Percentiles rank a stretch among this genome's conserved stretches.
phyloP scores from a whole-genome alignment of 2,113 vertebrate genomes.

The Hippocampus guttulatus region DNA sequence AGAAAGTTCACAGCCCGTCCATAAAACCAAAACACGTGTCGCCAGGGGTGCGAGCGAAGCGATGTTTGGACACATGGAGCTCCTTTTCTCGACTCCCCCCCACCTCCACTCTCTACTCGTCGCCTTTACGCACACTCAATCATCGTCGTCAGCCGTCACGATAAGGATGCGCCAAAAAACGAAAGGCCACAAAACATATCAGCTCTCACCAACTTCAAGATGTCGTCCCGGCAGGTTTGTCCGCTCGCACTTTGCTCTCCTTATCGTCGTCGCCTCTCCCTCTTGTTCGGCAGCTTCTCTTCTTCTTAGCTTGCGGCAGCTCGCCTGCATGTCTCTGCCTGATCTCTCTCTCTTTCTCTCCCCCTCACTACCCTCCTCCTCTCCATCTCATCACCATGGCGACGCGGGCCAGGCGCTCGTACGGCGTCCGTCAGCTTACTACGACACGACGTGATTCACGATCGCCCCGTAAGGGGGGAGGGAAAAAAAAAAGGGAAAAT shows the following conservation, averaged over 20 bases:
- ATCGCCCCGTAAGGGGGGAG: neutral
- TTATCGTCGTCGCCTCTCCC: conserved; percentile 61
- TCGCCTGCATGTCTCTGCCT: conserved; percentile 69
- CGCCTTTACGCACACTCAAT: conserved; percentile 2
- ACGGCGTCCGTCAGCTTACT: conserved; percentile 21
- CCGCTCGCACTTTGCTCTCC: conserved; percentile 19
- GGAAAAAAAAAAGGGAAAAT: neutral
- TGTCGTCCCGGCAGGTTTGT: neutral
- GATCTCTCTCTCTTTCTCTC: conserved; percentile 40
- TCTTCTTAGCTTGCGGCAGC: conserved; percentile 65
- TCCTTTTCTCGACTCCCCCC: neutral
- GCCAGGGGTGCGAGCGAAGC: neutral
- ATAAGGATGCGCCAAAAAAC: neutral
- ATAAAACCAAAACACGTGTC: neutral
- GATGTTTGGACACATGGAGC: neutral
- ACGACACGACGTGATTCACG: conserved; percentile 7
- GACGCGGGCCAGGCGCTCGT: conserved; percentile 61
- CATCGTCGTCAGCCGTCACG: neutral
- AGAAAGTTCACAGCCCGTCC: neutral
- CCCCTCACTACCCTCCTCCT: conserved; percentile 28
- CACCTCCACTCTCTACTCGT: neutral
- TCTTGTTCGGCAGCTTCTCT: conserved; percentile 62
- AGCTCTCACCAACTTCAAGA: neutral
- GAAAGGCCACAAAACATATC: neutral
- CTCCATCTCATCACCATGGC: conserved; percentile 73